phyloP scores from a whole-genome alignment of 1,140 invertebrate species.

The Araneus ventricosus region DNA sequence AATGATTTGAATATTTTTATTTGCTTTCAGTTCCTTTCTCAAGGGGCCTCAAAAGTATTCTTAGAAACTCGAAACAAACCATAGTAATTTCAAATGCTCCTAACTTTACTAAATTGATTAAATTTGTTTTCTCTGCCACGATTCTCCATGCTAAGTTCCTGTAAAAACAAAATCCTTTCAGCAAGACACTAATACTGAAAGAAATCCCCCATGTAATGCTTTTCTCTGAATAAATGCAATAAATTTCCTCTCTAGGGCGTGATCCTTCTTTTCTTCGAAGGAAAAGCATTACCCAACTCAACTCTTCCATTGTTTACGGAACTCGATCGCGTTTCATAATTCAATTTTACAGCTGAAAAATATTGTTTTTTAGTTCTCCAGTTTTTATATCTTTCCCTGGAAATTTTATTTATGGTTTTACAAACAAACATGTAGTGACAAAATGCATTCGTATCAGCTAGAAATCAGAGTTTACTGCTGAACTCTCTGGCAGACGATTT shows the following conservation, averaged over 20 bases:
- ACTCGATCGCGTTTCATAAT: not conserved
- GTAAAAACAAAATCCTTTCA: not conserved
- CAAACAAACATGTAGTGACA: not conserved
- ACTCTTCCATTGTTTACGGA: not conserved
- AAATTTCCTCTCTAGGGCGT: constrained; percentile 6
- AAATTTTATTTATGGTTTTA: constrained; percentile 1
- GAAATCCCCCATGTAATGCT: not conserved
- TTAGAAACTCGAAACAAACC: too few relatives aligned
- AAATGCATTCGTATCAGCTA: not conserved
- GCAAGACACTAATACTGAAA: not conserved
- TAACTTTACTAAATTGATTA: not conserved
- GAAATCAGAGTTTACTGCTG: too few relatives aligned
- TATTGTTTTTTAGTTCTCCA: not conserved
- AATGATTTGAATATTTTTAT: too few relatives aligned
- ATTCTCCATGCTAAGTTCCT: not conserved
- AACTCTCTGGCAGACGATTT: too few relatives aligned
- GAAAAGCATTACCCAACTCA: not conserved
- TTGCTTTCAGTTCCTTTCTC: too few relatives aligned
- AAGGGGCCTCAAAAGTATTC: too few relatives aligned
- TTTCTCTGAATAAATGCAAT: constrained; percentile 34
- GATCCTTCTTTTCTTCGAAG: not conserved
- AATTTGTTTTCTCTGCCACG: not conserved
- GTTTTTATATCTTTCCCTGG: not conserved
- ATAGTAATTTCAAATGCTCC: too few relatives aligned
- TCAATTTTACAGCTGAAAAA: constrained; percentile 21